These are phyloP conservation scores for Mastomys natalensis DNA, from an alignment of 2,113 vertebrate species.

Conservation along the genomic window DNA sequence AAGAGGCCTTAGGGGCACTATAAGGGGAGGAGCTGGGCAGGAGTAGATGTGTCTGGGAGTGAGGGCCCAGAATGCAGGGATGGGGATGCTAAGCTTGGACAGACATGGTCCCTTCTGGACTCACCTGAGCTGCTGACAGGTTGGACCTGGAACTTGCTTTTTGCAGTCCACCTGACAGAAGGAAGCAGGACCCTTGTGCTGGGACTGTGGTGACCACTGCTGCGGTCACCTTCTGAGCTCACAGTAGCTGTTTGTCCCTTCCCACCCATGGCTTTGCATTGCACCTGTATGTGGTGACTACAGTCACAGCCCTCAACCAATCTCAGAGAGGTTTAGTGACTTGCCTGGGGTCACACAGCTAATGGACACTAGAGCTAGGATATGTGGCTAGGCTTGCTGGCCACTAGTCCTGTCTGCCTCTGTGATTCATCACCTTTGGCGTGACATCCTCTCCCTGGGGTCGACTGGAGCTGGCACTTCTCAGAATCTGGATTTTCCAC, in stretches of 20 bases:
- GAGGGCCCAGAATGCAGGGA: background rate
- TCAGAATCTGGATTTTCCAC: constrained; percentile 56
- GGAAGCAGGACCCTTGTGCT: too few relatives aligned
- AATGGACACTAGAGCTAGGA: background rate
- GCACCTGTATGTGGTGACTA: background rate
- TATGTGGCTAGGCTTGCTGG: background rate
- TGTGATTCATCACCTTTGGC: background rate
- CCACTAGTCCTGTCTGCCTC: background rate
- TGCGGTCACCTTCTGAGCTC: background rate
- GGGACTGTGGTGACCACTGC: too few relatives aligned
- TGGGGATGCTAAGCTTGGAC: too few relatives aligned
- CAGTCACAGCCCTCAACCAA: background rate
- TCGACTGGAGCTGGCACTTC: background rate
- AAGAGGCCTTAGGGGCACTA: background rate
- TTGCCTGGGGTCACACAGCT: background rate
- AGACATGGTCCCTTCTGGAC: background rate
- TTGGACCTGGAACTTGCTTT: accelerated
- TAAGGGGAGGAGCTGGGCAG: background rate
- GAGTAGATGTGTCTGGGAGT: background rate
- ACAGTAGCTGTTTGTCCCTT: background rate
- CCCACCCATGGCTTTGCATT: background rate
- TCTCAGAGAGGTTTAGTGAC: background rate
- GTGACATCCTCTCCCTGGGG: background rate
- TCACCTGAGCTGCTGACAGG: background rate
- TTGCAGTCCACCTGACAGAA: background rate